phyloP scores from a whole-genome alignment of 2,888 invertebrate species.

The Platynereis dumerilii region DNA sequence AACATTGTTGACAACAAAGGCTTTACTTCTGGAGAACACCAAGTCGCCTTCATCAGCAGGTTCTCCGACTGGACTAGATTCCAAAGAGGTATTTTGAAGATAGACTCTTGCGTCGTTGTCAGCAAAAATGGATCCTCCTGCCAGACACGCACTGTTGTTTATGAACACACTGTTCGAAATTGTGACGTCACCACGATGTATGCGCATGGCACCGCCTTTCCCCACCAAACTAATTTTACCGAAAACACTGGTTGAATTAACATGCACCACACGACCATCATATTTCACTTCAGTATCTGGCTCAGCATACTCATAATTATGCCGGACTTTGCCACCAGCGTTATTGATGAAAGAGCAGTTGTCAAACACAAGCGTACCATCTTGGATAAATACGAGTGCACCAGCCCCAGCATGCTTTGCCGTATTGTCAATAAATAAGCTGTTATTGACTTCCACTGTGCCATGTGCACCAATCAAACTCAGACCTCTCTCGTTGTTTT shows the following conservation, averaged over 20 bases:
- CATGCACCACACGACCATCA: constrained; percentile 17
- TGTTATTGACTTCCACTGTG: constrained; percentile 13
- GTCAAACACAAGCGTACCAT: constrained; percentile 16
- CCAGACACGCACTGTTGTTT: constrained; percentile 25
- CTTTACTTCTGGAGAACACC: constrained; percentile 28
- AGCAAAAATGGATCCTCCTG: constrained; percentile 31
- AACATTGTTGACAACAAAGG: constrained; percentile 8
- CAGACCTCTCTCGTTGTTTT: constrained; percentile 29
- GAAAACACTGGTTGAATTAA: constrained; percentile 5
- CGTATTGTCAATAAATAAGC: constrained; percentile 18
- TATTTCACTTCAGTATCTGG: too few species aligned
- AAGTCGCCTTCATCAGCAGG: constrained; percentile 30
- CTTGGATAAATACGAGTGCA: constrained; percentile 19
- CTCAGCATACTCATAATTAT: too few species aligned
- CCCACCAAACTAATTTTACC: constrained; percentile 30
- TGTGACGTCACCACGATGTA: constrained; percentile 24
- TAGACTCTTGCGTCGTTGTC: constrained; percentile 8
- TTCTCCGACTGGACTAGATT: background rate
- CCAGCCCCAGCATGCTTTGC: constrained; percentile 33
- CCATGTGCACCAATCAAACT: constrained; percentile 23
- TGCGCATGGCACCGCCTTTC: constrained; percentile 19
- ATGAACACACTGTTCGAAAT: constrained; percentile 24
- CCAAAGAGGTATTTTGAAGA: background rate
- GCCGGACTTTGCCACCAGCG: background rate
- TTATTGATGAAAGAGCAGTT: constrained; percentile 24